Percentiles rank a stretch among this genome's conserved stretches.
phyloP scores from a whole-genome alignment of 2,888 invertebrate genomes.

The Chorisops tibialis region DNA sequence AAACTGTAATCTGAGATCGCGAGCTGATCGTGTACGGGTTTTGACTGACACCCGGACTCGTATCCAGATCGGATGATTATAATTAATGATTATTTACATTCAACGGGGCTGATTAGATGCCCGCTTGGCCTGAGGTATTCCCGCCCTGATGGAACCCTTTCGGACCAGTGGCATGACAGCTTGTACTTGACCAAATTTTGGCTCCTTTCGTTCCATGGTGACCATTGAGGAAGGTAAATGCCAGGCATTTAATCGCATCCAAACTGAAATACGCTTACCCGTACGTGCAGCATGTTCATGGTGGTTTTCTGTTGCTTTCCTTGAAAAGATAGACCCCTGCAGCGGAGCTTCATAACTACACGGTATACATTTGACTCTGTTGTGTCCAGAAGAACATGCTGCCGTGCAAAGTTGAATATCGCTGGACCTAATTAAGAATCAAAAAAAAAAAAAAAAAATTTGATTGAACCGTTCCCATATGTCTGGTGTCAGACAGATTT shows the following conservation, averaged over 20 bases:
- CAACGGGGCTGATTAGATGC: conserved; percentile 21
- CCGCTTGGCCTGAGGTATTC: conserved; percentile 6
- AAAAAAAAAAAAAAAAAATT: no score
- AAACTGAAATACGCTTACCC: neutral
- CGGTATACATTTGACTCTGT: no score
- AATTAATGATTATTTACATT: conserved; percentile 24
- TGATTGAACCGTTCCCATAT: no score
- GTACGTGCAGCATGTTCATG: no score
- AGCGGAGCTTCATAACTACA: no score
- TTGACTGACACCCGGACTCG: conserved; percentile 19
- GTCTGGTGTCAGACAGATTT: no score
- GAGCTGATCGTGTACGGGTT: conserved; percentile 8
- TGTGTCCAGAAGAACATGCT: no score
- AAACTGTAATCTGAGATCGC: neutral
- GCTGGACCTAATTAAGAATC: no score
- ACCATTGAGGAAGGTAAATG: neutral
- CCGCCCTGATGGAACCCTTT: neutral
- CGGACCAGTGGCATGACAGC: conserved; percentile 6
- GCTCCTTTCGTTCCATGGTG: neutral
- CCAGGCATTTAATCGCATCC: neutral
- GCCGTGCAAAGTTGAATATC: no score
- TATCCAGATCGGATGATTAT: conserved; percentile 11
- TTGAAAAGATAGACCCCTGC: no score
- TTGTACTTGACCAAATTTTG: neutral
- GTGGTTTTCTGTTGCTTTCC: no score